Conservation (phyloP, 2,888 invertebrate species). For the Tanytarsus gracilentus region DNA sequence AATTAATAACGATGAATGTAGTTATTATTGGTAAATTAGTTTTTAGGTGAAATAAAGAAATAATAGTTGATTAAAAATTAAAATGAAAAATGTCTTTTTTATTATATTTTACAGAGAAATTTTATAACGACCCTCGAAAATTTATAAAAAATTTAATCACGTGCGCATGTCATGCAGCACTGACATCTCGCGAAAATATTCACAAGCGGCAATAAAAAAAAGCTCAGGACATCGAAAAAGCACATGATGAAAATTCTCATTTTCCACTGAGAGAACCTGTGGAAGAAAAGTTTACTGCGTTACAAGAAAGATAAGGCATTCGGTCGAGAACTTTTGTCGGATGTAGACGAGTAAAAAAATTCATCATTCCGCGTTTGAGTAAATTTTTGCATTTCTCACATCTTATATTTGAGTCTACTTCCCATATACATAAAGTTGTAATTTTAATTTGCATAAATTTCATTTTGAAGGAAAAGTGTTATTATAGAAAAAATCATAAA, state of each 20-base stretch:
- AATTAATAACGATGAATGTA: too few relatives aligned
- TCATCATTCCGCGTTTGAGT: too few relatives aligned
- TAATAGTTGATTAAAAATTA: not conserved
- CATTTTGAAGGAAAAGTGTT: slow-evolving; percentile 1
- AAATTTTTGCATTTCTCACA: not conserved
- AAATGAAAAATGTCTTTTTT: not conserved
- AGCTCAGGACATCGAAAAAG: slow-evolving; percentile 12
- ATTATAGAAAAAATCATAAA: not conserved
- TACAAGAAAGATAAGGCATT: too few relatives aligned
- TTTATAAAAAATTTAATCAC: too few relatives aligned
- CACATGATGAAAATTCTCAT: not conserved
- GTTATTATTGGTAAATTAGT: too few relatives aligned
- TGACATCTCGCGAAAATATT: slow-evolving; percentile 1
- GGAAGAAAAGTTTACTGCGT: too few relatives aligned
- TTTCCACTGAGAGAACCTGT: slow-evolving; percentile 12
- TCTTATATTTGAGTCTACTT: not conserved
- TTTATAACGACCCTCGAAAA: not conserved
- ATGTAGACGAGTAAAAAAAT: too few relatives aligned
- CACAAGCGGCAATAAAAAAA: not conserved
- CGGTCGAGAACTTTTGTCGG: slow-evolving; percentile 25
- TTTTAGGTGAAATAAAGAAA: too few relatives aligned
- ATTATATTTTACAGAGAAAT: not conserved
- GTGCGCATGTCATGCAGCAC: not conserved
- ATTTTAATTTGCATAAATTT: slow-evolving; percentile 20
- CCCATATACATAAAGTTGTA: slow-evolving; percentile 20